Conservation (phyloP, 2,113 vertebrate genomes). For the Cephalopholis sonnerati region DNA sequence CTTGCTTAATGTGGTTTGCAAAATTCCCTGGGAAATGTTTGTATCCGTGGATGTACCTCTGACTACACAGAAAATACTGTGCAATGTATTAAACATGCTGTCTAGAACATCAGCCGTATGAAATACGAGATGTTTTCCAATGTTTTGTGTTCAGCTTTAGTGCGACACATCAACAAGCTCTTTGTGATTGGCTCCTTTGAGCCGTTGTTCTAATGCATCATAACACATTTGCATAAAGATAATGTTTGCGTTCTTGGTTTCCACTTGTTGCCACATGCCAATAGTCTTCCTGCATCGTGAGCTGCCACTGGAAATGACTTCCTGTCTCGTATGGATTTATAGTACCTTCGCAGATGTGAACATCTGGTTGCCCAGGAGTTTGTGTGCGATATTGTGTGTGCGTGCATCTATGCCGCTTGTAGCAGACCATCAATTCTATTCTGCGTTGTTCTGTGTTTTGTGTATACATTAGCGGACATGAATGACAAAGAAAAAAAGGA, state of each 20-base stretch:
- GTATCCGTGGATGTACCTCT: background rate
- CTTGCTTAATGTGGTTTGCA: no score
- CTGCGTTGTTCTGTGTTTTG: slow-evolving; percentile 20
- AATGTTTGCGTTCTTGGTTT: background rate
- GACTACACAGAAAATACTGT: background rate
- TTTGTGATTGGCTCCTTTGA: background rate
- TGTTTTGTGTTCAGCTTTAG: background rate
- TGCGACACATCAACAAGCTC: background rate
- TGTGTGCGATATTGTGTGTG: background rate
- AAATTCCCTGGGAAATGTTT: no score
- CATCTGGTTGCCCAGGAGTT: slow-evolving; percentile 21
- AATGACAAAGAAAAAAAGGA: slow-evolving; percentile 5
- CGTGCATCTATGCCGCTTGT: background rate
- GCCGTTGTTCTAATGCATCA: background rate
- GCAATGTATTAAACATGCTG: background rate
- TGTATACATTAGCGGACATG: slow-evolving; percentile 36
- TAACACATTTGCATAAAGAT: background rate
- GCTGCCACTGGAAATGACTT: slow-evolving; percentile 18
- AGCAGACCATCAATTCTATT: slow-evolving; percentile 1
- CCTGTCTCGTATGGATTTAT: slow-evolving; percentile 19
- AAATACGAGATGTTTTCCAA: background rate
- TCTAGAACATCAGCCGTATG: background rate
- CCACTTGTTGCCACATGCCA: background rate
- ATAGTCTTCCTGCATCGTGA: background rate
- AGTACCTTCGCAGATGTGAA: slow-evolving; percentile 13